A percentile compares a stretch with the other conserved stretches of the same genome.
Conservation (phyloP, 2,888 invertebrate genomes). For the Scaptomyza flava region DNA sequence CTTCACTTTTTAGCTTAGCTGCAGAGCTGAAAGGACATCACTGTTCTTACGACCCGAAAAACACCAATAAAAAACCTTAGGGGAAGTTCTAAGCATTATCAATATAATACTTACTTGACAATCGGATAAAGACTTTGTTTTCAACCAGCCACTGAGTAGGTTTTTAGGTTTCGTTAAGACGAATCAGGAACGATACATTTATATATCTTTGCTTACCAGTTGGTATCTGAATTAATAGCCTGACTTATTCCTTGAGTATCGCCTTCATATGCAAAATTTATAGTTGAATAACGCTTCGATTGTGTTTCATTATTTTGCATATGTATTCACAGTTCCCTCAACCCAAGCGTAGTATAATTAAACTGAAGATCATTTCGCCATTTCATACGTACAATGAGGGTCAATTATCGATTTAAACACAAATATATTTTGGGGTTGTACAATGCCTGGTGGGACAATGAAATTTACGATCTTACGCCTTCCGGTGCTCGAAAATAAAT, state of each 20-base stretch:
- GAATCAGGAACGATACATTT: too few species aligned
- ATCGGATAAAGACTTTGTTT: too few species aligned
- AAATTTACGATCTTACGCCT: conserved; percentile 59
- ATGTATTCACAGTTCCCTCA: conserved; percentile 51
- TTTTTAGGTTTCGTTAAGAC: too few species aligned
- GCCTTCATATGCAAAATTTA: conserved; percentile 10
- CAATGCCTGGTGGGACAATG: conserved; percentile 62
- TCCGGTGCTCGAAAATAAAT: conserved; percentile 75
- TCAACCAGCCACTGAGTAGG: too few species aligned
- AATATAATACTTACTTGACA: too few species aligned
- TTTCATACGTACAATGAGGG: conserved; percentile 59
- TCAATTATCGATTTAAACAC: conserved; percentile 63
- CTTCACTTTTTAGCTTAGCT: too few species aligned
- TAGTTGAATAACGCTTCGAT: not conserved
- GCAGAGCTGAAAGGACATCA: too few species aligned
- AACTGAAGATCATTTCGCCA: conserved; percentile 54
- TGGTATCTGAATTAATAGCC: conserved; percentile 19
- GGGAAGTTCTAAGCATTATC: too few species aligned
- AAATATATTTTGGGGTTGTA: conserved; percentile 18
- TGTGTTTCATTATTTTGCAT: conserved; percentile 22
- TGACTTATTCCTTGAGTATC: conserved; percentile 10
- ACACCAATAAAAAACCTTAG: too few species aligned
- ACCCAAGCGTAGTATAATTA: conserved; percentile 37
- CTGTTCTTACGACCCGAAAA: too few species aligned
- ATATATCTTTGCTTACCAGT: not conserved